Evolutionary conservation across 2,888 invertebrate species (phyloP).

Genomic region (Emesis furor): DNA sequence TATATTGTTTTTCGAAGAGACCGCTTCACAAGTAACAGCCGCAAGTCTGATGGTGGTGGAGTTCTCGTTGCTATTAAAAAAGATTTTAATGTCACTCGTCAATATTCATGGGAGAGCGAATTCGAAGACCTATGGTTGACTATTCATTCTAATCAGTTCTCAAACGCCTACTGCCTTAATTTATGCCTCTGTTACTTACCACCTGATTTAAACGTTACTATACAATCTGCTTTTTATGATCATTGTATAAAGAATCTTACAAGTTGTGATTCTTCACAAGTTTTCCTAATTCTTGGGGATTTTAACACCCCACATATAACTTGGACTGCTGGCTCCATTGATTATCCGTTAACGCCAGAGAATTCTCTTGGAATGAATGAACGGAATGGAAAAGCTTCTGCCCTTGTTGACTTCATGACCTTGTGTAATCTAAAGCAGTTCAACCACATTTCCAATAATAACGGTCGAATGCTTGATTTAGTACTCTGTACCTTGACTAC

Average conservation of each 20-base stretch:
- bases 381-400: too few relatives aligned
- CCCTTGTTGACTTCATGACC: too few relatives aligned
- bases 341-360: too few relatives aligned
- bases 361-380: too few relatives aligned
- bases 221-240: neutral
- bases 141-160: neutral
- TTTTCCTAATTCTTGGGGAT: constrained; percentile 5
- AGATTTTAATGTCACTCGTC: constrained; percentile 20
- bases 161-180: constrained; percentile 1
- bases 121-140: constrained; percentile 20
- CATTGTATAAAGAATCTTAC: neutral
- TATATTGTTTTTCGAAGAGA: neutral
- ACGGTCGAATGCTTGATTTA: too few relatives aligned
- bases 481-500: too few relatives aligned
- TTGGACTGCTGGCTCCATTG: too few relatives aligned
- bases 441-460: neutral
- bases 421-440: neutral
- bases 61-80: constrained; percentile 25
- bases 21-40: neutral
- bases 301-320: constrained; percentile 17
- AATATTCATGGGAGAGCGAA: constrained; percentile 25
- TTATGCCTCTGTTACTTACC: constrained; percentile 20
- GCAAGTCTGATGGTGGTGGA: constrained; percentile 21
- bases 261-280: neutral
- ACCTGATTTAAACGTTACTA: neutral